These are phyloP conservation scores for Neodon shergylaensis DNA, from an alignment of 2,113 vertebrate species.

Conservation along the genomic window DNA sequence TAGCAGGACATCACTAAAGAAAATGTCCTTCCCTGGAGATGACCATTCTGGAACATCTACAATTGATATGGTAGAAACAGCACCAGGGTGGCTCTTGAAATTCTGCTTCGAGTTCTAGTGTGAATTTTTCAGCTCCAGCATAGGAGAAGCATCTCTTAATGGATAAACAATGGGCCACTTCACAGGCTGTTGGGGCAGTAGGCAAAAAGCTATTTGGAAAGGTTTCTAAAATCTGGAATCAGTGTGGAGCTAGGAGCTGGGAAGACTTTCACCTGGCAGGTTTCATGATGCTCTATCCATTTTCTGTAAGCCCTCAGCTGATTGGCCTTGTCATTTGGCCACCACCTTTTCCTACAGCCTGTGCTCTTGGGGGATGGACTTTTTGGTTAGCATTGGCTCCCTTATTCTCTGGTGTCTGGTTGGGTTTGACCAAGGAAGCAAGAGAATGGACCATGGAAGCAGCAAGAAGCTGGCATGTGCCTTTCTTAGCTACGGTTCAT, in stretches of 20 bases:
- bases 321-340: neutral
- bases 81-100: neutral
- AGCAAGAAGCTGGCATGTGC: neutral
- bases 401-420: neutral
- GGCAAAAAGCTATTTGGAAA: neutral
- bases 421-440: neutral
- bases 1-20: neutral
- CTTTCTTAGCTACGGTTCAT: too few relatives aligned
- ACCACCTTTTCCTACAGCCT: neutral
- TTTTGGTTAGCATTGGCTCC: neutral
- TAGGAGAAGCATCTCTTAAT: neutral
- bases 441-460: neutral
- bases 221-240: neutral
- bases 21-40: neutral
- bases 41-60: neutral
- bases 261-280: neutral
- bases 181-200: neutral
- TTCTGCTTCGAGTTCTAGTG: neutral
- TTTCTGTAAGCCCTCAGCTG: neutral
- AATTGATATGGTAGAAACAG: neutral
- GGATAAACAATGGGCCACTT: neutral
- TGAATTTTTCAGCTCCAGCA: neutral
- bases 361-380: neutral
- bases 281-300: neutral
- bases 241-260: neutral